Conservation (phyloP, 2,113 vertebrate species). For the Sceloporus undulatus region DNA sequence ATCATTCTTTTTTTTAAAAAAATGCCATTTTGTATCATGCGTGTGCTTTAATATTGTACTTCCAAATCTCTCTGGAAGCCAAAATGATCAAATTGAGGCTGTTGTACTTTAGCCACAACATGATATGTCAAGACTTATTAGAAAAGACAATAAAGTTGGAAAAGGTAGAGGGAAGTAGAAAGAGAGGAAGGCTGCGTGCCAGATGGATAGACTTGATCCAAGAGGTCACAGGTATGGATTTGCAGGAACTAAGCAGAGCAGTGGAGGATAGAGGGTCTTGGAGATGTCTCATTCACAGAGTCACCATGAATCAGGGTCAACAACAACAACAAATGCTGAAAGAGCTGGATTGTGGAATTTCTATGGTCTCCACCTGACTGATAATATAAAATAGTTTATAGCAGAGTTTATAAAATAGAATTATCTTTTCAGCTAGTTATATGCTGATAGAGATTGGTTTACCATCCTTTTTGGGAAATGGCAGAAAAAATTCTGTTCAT, state of each 20-base stretch:
- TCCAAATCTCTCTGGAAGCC: not conserved
- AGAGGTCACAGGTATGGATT: no score
- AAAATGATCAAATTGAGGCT: no score
- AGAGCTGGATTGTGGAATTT: not conserved
- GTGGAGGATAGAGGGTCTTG: no score
- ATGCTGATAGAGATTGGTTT: not conserved
- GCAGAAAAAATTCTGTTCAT: not conserved
- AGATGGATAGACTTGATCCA: no score
- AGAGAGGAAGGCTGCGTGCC: no score
- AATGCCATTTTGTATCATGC: not conserved
- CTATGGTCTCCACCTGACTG: not conserved
- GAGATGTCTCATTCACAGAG: no score
- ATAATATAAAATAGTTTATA: not conserved
- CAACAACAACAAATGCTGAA: not conserved
- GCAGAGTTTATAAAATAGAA: not conserved
- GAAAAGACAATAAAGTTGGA: no score
- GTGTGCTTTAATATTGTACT: not conserved
- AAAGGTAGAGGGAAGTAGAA: no score
- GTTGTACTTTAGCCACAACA: no score
- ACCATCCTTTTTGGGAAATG: not conserved
- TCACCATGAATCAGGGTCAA: no score
- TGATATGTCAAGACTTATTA: no score
- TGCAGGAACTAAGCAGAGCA: no score
- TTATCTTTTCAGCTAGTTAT: conserved; percentile 9
- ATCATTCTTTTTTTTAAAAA: not conserved